These are phyloP conservation scores for Amorpha juglandis DNA, from an alignment of 2,888 invertebrate species.

Conservation along the genomic window DNA sequence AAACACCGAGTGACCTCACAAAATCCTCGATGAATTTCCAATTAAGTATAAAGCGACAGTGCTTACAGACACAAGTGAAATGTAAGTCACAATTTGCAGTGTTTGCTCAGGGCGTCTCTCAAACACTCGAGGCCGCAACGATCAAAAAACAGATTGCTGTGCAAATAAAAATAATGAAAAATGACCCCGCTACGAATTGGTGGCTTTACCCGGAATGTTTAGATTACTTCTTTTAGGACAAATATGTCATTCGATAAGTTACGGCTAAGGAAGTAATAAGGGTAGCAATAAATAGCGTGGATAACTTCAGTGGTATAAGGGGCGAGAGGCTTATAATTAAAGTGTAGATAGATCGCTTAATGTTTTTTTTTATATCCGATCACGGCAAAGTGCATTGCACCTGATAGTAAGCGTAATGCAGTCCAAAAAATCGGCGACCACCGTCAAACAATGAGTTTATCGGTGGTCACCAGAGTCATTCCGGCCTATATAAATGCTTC, in stretches of 20 bases:
- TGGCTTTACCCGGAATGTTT: slow-evolving; percentile 24
- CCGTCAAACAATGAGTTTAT: too few species aligned
- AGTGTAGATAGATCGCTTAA: too few species aligned
- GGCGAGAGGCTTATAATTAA: too few species aligned
- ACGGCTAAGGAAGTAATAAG: neutral
- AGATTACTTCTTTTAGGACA: neutral
- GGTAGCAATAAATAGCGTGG: slow-evolving; percentile 8
- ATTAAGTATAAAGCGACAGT: slow-evolving; percentile 12
- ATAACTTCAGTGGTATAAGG: neutral
- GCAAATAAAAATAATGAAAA: slow-evolving; percentile 71
- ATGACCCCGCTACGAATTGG: slow-evolving; percentile 43
- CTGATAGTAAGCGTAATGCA: too few species aligned
- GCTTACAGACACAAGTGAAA: neutral
- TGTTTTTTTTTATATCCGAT: too few species aligned
- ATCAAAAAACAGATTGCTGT: slow-evolving; percentile 60
- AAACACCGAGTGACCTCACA: slow-evolving; percentile 8
- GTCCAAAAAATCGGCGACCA: too few species aligned
- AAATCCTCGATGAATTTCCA: slow-evolving; percentile 17
- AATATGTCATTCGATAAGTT: neutral
- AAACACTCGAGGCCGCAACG: slow-evolving; percentile 42
- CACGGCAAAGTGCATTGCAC: too few species aligned
- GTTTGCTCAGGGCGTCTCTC: slow-evolving; percentile 47
- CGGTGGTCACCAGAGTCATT: too few species aligned
- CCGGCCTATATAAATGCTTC: too few species aligned
- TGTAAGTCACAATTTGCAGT: slow-evolving; percentile 51